Evolutionary conservation across 1,140 invertebrate species (phyloP).

Genomic region (Pygmarrhopalites habei): DNA sequence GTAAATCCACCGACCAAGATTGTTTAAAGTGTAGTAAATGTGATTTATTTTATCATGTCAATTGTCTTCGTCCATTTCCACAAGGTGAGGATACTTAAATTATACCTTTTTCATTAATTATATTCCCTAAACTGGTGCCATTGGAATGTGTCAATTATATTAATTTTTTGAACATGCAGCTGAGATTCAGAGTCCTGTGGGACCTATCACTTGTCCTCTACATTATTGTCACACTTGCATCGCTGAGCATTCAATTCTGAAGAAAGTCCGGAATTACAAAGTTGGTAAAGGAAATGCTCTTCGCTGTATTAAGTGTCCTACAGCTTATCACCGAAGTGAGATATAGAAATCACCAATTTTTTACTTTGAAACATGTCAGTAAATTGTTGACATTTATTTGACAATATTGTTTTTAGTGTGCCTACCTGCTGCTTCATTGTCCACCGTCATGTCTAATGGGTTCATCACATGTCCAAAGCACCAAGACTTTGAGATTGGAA

Average conservation of each 20-base stretch:
- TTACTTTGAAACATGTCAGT: not conserved
- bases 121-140: too few species aligned
- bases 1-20: conserved; percentile 9
- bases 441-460: conserved; percentile 1
- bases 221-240: conserved; percentile 36
- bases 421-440: conserved; percentile 27
- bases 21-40: conserved; percentile 29
- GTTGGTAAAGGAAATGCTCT: not conserved
- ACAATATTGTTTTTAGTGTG: too few species aligned
- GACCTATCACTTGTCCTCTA: conserved; percentile 29
- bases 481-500: not conserved
- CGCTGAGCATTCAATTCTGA: conserved; percentile 20
- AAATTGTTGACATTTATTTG: too few species aligned
- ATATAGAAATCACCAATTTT: conserved; percentile 6
- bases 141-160: too few species aligned
- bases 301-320: conserved; percentile 22
- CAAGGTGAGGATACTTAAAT: too few species aligned
- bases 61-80: conserved; percentile 26
- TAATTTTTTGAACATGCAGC: too few species aligned
- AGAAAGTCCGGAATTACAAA: conserved; percentile 23
- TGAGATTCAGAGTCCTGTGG: conserved; percentile 11
- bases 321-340: conserved; percentile 33
- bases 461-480: conserved; percentile 31
- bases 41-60: conserved; percentile 18
- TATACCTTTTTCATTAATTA: too few species aligned